These are phyloP conservation scores for Phataginus tricuspis DNA, from an alignment of 2,797 vertebrate genomes.

Conservation along the genomic window DNA sequence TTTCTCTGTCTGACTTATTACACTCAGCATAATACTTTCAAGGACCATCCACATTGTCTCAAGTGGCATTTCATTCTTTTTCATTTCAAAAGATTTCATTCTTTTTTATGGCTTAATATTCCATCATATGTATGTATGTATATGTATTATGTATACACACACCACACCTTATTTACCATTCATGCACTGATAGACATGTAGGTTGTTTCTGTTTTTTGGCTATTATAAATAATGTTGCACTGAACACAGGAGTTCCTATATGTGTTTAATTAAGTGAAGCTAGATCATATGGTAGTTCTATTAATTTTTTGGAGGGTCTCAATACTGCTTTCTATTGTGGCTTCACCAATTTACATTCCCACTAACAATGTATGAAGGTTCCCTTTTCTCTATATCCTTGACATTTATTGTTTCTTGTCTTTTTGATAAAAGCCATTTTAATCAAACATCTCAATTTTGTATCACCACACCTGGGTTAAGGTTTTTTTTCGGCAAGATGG, in stretches of 20 bases:
- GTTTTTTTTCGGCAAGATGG: background rate
- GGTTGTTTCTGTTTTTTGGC: background rate
- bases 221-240: background rate
- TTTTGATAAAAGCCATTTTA: background rate
- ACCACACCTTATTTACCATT: background rate
- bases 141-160: background rate
- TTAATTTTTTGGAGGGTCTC: background rate
- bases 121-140: background rate
- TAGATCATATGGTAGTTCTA: background rate
- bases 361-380: background rate
- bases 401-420: background rate
- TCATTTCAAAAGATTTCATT: background rate
- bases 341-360: background rate
- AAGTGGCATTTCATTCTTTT: background rate
- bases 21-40: background rate
- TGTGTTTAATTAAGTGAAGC: background rate
- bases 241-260: background rate
- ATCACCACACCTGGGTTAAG: background rate
- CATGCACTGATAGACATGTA: background rate
- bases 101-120: background rate
- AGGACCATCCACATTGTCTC: background rate
- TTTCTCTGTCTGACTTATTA: background rate
- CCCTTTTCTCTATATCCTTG: background rate
- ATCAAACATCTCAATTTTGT: background rate
- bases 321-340: background rate